Evolutionary conservation across 2,113 vertebrate genomes (phyloP), one percentile per base, ranked within the genome.

Genomic region (Rhinopomastus cyanomelas): DNA sequence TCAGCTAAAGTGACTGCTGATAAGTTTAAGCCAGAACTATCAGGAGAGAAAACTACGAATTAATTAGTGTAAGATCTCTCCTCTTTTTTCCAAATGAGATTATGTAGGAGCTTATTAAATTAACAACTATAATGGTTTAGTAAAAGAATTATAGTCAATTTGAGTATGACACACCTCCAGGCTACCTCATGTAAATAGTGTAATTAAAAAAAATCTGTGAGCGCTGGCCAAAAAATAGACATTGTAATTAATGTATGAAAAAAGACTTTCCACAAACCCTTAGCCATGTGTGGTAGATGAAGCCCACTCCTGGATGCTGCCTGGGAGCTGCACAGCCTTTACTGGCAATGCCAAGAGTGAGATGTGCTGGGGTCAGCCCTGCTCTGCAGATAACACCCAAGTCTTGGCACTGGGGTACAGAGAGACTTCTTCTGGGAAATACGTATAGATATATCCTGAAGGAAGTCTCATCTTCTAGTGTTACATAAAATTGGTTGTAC

Each of bases 311-410:
- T 2, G 2, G 9, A 29, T 15, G 7, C 25, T 32, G 30, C n/a
- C 9, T 56, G 65, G 37, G 36, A 78, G 42, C 49, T 36, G 37
- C 1, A 1, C 21, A 69, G 46, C 36, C 27, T 80, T 34, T 30
- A 9, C 2, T 0, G 1, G 44, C 23, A 81, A 7, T 1, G 3
- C 34, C 16, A 36, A 22, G 22, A 2, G 0, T 16, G 44, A 74
- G 52, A 14, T 74, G 16, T 67, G n/a, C 62, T 2, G 17, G 16
- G 36, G 39, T 65, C 0, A 0, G n/a, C 72, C 22, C 36, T 0
- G 1, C 34, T 74, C 49, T 11, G 29, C 3, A 8, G 55, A n/a
- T 37, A 25, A 30, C 34, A 60, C n/a, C 30, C 1, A 3, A 23
- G 34, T 53, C 46, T 59, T 51, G 48, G 37, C 1, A 1, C 7